Evolutionary conservation across 2,797 vertebrate genomes (phyloP).

Genomic region (Pelodytes ibericus): DNA sequence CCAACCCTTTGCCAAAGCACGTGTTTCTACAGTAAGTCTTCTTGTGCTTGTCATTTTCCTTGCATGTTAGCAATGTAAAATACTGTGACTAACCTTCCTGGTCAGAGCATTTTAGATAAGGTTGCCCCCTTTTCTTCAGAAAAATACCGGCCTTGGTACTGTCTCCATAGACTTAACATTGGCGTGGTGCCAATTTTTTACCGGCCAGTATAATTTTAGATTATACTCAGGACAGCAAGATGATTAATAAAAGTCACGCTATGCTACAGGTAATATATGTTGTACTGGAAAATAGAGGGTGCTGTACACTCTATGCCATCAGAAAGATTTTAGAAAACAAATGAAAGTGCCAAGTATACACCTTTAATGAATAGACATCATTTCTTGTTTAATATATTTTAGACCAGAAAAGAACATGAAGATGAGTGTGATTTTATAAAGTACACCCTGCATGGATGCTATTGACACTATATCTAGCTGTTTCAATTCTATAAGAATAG

Average conservation of each 20-base stretch:
- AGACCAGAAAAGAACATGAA: conserved; percentile 7
- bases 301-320: not conserved
- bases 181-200: too few relatives aligned
- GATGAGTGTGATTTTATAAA: conserved; percentile 7
- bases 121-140: too few relatives aligned
- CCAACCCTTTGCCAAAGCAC: too few relatives aligned
- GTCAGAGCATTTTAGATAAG: conserved; percentile 17
- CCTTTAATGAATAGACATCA: conserved; percentile 11
- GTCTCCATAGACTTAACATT: too few relatives aligned
- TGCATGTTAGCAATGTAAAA: conserved; percentile 7
- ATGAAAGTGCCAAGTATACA: not conserved
- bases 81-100: conserved; percentile 10
- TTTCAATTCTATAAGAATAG: too few relatives aligned
- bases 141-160: too few relatives aligned
- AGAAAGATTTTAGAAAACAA: conserved; percentile 15
- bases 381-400: conserved; percentile 10
- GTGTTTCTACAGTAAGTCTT: too few relatives aligned
- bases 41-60: conserved; percentile 18
- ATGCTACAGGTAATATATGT: conserved; percentile 11
- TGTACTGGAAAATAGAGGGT: not conserved
- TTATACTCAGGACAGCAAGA: conserved; percentile 18
- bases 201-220: too few relatives aligned
- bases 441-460: not conserved
- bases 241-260: conserved; percentile 23
- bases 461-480: not conserved